Evolutionary conservation across 2,113 vertebrate genomes (phyloP).

Genomic region (Tympanuchus pallidicinctus): DNA sequence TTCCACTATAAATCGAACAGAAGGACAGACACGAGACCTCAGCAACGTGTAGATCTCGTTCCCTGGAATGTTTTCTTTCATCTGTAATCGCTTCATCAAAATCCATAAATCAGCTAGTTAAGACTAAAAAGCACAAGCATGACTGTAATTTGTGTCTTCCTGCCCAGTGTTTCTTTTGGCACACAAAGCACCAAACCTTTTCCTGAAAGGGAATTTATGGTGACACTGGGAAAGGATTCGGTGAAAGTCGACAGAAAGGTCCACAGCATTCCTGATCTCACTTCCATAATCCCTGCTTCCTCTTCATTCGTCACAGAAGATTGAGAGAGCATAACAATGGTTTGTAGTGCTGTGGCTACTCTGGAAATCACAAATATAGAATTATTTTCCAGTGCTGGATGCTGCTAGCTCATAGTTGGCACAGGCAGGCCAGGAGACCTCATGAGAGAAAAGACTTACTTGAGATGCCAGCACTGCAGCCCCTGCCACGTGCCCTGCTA

Average conservation of each 20-base stretch:
- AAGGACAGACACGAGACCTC: slow-evolving; percentile 18
- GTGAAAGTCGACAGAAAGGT: slow-evolving; percentile 11
- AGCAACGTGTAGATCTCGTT: slow-evolving; percentile 49
- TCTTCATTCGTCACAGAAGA: not conserved
- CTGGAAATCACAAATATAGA: not conserved
- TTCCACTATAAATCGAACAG: not conserved
- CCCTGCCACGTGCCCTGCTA: not conserved
- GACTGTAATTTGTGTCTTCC: slow-evolving; percentile 74
- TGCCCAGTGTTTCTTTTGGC: slow-evolving; percentile 75
- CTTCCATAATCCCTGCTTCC: slow-evolving; percentile 33
- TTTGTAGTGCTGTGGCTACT: not conserved
- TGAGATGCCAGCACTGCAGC: not conserved
- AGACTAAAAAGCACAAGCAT: slow-evolving; percentile 63
- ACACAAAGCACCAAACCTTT: slow-evolving; percentile 37
- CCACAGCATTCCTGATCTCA: not conserved
- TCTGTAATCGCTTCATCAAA: slow-evolving; percentile 72
- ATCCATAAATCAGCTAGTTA: slow-evolving; percentile 65
- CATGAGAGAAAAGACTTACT: accelerated
- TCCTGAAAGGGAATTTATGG: slow-evolving; percentile 55
- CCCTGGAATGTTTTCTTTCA: slow-evolving; percentile 78
- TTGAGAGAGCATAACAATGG: not conserved
- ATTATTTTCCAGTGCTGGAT: not conserved
- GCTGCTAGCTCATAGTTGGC: not conserved
- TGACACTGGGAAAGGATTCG: slow-evolving; percentile 28
- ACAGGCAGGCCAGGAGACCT: not conserved